Evolutionary conservation across 2,888 invertebrate genomes (phyloP), one percentile per base, ranked within the genome.

Genomic region (Clusia tigrina): DNA sequence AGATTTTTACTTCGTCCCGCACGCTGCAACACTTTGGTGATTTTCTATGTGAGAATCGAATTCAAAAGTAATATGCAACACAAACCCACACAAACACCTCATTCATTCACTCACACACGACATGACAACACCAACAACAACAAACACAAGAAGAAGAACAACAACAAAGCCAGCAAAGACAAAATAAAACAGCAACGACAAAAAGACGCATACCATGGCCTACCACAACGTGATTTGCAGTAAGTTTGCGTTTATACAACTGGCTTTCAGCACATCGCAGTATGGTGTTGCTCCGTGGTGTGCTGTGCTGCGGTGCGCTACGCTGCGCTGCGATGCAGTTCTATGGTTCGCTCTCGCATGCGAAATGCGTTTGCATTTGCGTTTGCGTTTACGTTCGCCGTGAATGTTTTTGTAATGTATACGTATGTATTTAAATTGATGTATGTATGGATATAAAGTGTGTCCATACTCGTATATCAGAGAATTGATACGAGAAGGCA

Each of bases 201-300:
- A 32, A 9, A 12, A 32, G 32, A 32, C 32, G 32, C 32, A 32
- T 12, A 72, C 73, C 79, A 78, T 78, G 78, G 78, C 79, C 79
- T 79, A 77, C 75, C 78, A 67, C 73, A 79, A 79, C 73, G 69
- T 71, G 69, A 74, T 77, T 76, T 73, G 66, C 68, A 73, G 71
- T 79, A 73, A 71, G 73, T 72, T 76, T 70, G n/a, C n/a, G n/a
- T n/a, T n/a, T n/a, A n/a, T n/a, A n/a, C n/a, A n/a, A n/a, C n/a
- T n/a, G n/a, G n/a, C n/a, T n/a, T n/a, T n/a, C n/a, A n/a, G n/a
- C n/a, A n/a, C n/a, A n/a, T n/a, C n/a, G 32, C 5, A 32, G 12
- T 9, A 32, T 9, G 32, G 32, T 32, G 6, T 32, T n/a, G n/a
- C 6, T 32, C 32, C 32, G 32, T 32, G 32, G 32, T 5, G 12